Evolutionary conservation across 2,888 invertebrate species (phyloP).

Genomic region (Mesorhabditis sp.): DNA sequence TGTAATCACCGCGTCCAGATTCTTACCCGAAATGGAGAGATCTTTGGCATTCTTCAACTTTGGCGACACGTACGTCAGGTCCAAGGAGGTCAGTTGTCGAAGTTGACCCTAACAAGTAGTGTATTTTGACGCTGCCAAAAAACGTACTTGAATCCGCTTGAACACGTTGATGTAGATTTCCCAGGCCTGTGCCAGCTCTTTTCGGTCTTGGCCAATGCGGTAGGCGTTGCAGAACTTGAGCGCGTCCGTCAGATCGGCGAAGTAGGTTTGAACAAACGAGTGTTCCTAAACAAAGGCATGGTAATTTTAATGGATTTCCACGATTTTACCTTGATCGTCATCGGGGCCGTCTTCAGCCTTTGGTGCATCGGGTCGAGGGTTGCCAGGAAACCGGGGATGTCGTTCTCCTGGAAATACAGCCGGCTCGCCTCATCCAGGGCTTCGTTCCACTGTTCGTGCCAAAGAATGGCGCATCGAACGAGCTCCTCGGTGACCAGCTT

Average conservation of each 20-base stretch:
- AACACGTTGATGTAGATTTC: conserved; percentile 80
- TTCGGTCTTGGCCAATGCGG: conserved; percentile 75
- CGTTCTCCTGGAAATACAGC: conserved; percentile 89
- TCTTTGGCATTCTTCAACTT: conserved; percentile 61
- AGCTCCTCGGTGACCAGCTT: conserved; percentile 76
- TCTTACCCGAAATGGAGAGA: too few species aligned
- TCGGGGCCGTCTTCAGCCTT: conserved; percentile 87
- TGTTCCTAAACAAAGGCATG: background rate
- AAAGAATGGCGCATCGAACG: conserved; percentile 82
- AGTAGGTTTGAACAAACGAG: conserved; percentile 71
- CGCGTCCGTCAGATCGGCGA: conserved; percentile 86
- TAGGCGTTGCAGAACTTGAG: conserved; percentile 91
- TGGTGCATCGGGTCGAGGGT: conserved; percentile 89
- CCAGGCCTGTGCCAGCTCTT: conserved; percentile 91
- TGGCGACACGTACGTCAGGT: conserved; percentile 85
- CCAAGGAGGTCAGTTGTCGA: conserved; percentile 65
- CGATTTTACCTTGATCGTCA: conserved; percentile 91
- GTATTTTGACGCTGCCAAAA: too few species aligned
- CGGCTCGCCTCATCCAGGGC: conserved; percentile 68
- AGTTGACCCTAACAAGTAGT: conserved; percentile 70
- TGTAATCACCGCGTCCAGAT: too few species aligned
- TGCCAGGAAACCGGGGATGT: conserved; percentile 92
- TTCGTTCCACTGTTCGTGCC: conserved; percentile 99
- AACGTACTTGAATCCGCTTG: conserved; percentile 74
- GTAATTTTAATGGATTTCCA: conserved; percentile 71